phyloP scores from a whole-genome alignment of 2,113 vertebrate species.

The Capreolus pygargus region DNA sequence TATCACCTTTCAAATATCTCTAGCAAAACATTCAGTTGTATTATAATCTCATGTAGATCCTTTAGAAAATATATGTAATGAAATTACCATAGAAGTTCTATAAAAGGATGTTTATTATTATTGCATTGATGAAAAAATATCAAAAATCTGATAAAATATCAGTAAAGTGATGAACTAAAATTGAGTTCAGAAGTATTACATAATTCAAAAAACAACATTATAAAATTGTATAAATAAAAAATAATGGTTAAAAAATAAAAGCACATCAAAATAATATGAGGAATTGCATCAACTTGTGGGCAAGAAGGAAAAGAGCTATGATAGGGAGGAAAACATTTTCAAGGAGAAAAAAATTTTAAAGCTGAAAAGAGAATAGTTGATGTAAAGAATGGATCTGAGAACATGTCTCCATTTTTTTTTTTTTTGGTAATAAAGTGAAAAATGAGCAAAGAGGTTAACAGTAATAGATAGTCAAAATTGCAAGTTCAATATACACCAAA shows the following conservation, averaged over 20 bases:
- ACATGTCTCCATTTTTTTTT: neutral
- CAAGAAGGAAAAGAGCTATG: neutral
- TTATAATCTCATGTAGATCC: neutral
- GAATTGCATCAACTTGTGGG: neutral
- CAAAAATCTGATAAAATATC: neutral
- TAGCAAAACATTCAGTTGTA: neutral
- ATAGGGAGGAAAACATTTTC: neutral
- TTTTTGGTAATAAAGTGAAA: neutral
- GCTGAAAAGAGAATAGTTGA: neutral
- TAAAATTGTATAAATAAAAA: neutral
- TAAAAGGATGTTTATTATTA: neutral
- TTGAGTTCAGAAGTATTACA: neutral
- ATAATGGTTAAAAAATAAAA: neutral
- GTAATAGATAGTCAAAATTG: neutral
- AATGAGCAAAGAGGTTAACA: neutral
- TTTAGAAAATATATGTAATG: neutral
- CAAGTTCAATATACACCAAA: neutral
- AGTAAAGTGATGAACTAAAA: neutral
- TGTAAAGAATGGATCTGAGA: neutral
- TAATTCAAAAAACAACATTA: neutral
- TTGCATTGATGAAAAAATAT: neutral
- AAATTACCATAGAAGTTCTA: neutral
- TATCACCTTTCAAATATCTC: neutral
- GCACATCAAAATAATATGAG: neutral
- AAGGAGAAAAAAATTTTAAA: neutral